Evolutionary conservation across 2,888 invertebrate genomes (phyloP).

Genomic region (Spodoptera littoralis): DNA sequence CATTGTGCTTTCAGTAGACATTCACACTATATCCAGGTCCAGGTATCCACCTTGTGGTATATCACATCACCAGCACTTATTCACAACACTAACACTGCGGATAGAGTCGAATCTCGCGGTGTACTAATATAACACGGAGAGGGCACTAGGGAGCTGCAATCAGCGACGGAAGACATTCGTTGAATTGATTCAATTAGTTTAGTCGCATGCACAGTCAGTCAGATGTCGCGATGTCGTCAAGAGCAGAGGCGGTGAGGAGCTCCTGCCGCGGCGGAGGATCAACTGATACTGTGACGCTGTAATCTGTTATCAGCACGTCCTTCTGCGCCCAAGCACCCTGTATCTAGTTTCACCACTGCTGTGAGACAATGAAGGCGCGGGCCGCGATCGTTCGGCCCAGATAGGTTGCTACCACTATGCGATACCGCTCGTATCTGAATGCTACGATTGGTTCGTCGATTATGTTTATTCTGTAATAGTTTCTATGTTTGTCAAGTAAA

Average conservation of each 20-base stretch:
- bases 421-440: slow-evolving; percentile 74
- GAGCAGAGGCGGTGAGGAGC: slow-evolving; percentile 64
- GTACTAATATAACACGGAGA: slow-evolving; percentile 39
- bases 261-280: slow-evolving; percentile 73
- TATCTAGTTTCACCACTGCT: slow-evolving; percentile 63
- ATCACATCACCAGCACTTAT: slow-evolving; percentile 60
- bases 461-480: slow-evolving; percentile 75
- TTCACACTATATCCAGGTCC: slow-evolving; percentile 9
- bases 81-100: slow-evolving; percentile 50
- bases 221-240: slow-evolving; percentile 58
- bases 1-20: slow-evolving; percentile 54
- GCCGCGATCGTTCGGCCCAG: slow-evolving; percentile 69
- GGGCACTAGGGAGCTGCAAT: slow-evolving; percentile 65
- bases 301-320: slow-evolving; percentile 84
- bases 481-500: slow-evolving; percentile 69
- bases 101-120: slow-evolving; percentile 39
- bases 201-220: slow-evolving; percentile 51
- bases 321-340: slow-evolving; percentile 69
- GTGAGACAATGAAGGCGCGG: slow-evolving; percentile 76
- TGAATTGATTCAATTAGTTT: slow-evolving; percentile 83
- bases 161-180: slow-evolving; percentile 79
- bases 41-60: slow-evolving; percentile 18
- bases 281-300: slow-evolving; percentile 80
- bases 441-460: slow-evolving; percentile 78
- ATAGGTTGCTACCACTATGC: slow-evolving; percentile 64